Conservation (phyloP, 1,140 invertebrate species). For the Ips nitidus region DNA sequence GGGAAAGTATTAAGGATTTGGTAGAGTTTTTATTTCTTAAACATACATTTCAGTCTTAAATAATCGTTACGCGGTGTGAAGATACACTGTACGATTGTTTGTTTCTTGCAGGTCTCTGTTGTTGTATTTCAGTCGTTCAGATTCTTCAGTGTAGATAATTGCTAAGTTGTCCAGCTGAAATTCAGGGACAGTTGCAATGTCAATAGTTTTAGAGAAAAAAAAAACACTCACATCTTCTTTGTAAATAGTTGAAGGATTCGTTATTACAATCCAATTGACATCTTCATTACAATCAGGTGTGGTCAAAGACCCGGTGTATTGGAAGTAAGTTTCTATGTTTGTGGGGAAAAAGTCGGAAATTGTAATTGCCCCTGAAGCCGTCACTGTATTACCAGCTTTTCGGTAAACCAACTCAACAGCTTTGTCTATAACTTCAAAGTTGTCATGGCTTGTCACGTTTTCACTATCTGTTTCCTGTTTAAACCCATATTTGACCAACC, state of each 20-base stretch:
- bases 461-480: neutral
- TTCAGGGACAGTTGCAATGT: neutral
- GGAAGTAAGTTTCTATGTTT: slow-evolving; percentile 10
- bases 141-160: slow-evolving; percentile 6
- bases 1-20: too few species aligned
- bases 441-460: slow-evolving; percentile 5
- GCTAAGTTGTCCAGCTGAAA: slow-evolving; percentile 6
- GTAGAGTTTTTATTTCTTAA: too few species aligned
- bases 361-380: neutral
- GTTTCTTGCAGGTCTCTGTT: slow-evolving; percentile 3
- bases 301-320: slow-evolving; percentile 24
- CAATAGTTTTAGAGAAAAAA: slow-evolving; percentile 11
- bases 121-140: neutral
- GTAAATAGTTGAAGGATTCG: slow-evolving; percentile 2
- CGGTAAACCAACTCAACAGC: neutral
- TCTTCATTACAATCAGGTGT: slow-evolving; percentile 25
- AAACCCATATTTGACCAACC: neutral
- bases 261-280: slow-evolving; percentile 24
- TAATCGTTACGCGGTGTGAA: too few species aligned
- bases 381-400: neutral
- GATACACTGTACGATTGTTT: neutral
- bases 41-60: too few species aligned
- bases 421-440: slow-evolving; percentile 10
- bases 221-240: slow-evolving; percentile 30
- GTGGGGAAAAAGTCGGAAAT: slow-evolving; percentile 15